Conservation (phyloP, 1,140 invertebrate genomes). For the Medauroidea extradentata region DNA sequence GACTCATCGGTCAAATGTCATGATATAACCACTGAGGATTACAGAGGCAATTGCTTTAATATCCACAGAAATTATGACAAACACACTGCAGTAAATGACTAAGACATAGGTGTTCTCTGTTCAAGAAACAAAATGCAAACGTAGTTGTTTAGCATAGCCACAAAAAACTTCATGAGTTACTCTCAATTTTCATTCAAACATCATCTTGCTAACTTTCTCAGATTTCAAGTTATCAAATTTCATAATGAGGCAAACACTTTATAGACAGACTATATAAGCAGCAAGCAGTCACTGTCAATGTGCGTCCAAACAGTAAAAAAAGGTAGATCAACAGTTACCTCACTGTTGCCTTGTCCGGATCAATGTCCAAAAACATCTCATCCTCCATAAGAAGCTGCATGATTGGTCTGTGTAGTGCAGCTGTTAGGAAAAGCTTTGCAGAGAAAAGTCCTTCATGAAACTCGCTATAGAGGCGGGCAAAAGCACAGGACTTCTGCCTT, state of each 20-base stretch:
- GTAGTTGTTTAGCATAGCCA: too few species aligned
- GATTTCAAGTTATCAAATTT: not conserved
- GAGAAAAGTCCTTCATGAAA: constrained; percentile 89
- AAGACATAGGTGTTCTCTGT: too few species aligned
- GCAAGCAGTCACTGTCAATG: not conserved
- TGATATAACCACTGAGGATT: too few species aligned
- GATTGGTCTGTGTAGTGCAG: constrained; percentile 86
- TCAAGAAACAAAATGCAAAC: too few species aligned
- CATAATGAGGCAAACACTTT: not conserved
- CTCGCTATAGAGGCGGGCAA: constrained; percentile 82
- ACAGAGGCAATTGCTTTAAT: too few species aligned
- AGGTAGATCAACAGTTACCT: constrained; percentile 37
- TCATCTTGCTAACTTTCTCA: too few species aligned
- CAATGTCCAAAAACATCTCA: constrained; percentile 88
- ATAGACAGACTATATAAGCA: not conserved
- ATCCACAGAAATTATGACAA: too few species aligned
- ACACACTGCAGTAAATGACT: too few species aligned
- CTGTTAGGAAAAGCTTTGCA: constrained; percentile 87
- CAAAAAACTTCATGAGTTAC: too few species aligned
- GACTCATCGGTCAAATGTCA: too few species aligned
- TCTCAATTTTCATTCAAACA: too few species aligned
- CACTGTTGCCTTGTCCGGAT: constrained; percentile 80
- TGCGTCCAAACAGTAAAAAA: not conserved
- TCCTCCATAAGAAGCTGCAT: constrained; percentile 90
- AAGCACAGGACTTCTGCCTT: constrained; percentile 79